phyloP scores from a whole-genome alignment of 2,797 vertebrate genomes.

The Champsocephalus gunnari region DNA sequence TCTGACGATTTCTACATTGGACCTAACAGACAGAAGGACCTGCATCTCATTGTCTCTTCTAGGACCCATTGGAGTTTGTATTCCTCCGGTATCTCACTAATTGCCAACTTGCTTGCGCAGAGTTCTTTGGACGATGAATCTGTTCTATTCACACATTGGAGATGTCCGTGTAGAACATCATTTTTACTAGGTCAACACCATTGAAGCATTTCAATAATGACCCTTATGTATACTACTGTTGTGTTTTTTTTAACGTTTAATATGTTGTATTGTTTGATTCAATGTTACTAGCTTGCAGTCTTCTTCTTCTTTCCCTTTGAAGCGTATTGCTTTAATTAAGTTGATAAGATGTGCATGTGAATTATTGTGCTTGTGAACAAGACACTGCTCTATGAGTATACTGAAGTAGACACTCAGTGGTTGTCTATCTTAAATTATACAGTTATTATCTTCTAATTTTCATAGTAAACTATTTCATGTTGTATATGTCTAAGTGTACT shows the following conservation, averaged over 20 bases:
- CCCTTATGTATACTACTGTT: no score
- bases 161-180: no score
- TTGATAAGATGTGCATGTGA: neutral
- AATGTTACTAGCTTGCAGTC: neutral
- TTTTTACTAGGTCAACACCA: no score
- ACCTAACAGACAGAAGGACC: neutral
- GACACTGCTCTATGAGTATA: neutral
- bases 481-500: neutral
- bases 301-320: constrained; percentile 1
- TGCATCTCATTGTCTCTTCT: neutral
- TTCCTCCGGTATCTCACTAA: neutral
- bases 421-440: neutral
- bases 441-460: neutral
- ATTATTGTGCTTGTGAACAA: neutral
- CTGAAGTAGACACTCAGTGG: neutral
- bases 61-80: neutral
- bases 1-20: neutral
- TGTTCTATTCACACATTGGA: neutral
- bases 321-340: neutral
- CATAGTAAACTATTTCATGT: neutral
- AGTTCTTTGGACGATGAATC: no score
- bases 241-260: neutral
- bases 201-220: no score
- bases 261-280: neutral
- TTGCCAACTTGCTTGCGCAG: neutral